phyloP scores from a whole-genome alignment of 2,888 invertebrate species.

The Microplitis manilae region DNA sequence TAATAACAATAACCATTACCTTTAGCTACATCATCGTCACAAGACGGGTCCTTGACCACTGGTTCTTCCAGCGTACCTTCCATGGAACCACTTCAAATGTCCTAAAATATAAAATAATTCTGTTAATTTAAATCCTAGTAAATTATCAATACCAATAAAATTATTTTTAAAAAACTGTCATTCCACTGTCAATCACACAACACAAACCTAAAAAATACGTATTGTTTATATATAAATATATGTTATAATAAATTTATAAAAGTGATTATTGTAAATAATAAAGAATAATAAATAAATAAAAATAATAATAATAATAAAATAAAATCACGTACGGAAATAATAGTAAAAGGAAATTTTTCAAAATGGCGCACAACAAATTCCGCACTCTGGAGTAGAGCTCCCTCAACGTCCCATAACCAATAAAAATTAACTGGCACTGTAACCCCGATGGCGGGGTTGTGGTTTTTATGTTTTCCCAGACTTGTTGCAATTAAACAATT shows the following conservation, averaged over 20 bases:
- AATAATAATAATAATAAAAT: not conserved
- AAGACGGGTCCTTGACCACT: constrained; percentile 67
- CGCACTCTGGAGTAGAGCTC: constrained; percentile 44
- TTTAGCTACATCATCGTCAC: constrained; percentile 61
- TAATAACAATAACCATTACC: constrained; percentile 53
- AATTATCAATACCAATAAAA: not conserved
- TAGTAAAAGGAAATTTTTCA: constrained; percentile 65
- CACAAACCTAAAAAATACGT: not conserved
- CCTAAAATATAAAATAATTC: constrained; percentile 25
- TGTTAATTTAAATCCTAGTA: not conserved
- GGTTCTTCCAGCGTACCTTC: constrained; percentile 69
- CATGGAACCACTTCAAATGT: constrained; percentile 66
- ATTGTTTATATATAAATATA: not conserved
- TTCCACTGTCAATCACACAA: not conserved
- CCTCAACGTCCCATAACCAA: constrained; percentile 53
- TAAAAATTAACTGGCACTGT: constrained; percentile 44
- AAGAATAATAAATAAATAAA: not conserved
- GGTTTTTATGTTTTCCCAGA: constrained; percentile 8
- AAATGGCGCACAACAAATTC: constrained; percentile 64
- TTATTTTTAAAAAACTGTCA: not conserved
- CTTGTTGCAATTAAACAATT: not conserved
- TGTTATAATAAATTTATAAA: not conserved
- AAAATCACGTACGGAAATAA: constrained; percentile 52
- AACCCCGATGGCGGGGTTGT: constrained; percentile 37
- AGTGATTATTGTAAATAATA: not conserved